Conservation (phyloP, 2,888 invertebrate species). For the Drosophila sordidula region DNA sequence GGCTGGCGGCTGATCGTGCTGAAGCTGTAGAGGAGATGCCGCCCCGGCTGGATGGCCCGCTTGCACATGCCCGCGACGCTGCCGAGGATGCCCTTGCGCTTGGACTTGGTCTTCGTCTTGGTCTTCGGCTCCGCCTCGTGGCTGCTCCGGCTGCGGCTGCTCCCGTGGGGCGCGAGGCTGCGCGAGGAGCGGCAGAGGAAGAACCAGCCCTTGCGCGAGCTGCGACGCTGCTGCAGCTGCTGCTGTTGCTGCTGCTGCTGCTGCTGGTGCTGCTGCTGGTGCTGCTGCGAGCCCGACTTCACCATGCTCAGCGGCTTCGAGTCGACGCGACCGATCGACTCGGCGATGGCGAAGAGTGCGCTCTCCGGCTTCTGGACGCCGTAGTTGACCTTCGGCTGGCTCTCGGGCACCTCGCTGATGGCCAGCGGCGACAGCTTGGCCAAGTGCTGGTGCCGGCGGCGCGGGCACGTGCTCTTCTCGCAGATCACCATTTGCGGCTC, state of each 20-base stretch:
- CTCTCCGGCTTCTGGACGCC: no score
- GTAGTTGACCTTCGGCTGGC: no score
- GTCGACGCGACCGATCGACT: no score
- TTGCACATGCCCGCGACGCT: constrained; percentile 40
- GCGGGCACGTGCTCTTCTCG: no score
- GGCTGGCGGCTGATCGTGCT: constrained; percentile 6
- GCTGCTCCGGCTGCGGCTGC: neutral
- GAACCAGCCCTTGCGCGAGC: neutral
- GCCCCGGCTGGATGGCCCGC: constrained; percentile 44
- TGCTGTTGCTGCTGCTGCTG: no score
- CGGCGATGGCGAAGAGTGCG: no score
- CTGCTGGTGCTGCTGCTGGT: neutral
- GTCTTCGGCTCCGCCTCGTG: neutral
- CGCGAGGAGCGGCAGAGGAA: neutral
- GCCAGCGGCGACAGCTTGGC: no score
- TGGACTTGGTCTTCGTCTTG: neutral
- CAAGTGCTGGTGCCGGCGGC: no score
- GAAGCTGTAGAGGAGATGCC: constrained; percentile 56
- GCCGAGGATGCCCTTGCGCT: constrained; percentile 21
- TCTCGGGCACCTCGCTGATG: no score
- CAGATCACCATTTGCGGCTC: no score
- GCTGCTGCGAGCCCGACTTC: neutral
- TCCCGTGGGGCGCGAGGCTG: neutral
- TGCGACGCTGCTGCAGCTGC: neutral
- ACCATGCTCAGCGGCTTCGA: neutral